Base-by-base conservation (phyloP, 2,797 vertebrate species). In the Acrossocheilus fasciatus region DNA sequence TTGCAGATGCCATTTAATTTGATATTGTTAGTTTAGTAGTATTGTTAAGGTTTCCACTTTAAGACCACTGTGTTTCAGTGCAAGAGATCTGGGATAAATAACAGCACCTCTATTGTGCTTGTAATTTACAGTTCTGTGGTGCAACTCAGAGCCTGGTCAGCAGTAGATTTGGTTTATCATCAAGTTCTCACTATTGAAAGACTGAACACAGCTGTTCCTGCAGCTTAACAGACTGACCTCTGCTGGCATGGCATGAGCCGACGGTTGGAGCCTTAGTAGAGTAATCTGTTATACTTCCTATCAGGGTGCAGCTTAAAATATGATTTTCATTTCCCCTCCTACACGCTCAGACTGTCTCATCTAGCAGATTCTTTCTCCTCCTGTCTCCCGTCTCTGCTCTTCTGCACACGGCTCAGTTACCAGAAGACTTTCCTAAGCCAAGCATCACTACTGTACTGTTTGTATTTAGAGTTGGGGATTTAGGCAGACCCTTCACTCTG, bases 261-360 rank as follows among this genome's bases (percentile, higher is more conserved):
- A 50, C 30, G 82, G 10, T 73, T 52, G n/a, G 26, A 8, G 39
- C 72, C 84, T 87, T 59, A 86, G 77, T 89, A 43, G 20, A 81
- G 30, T 80, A 70, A 84, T 86, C 86, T 79, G 81, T 74, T 59
- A 81, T 73, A 59, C 34, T 86, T 93, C 91, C 91, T 94, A 90
- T 92, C 91, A 91, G 86, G 87, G 91, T 91, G 87, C 87, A 91
- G 90, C 92, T 94, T 91, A 90, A 91, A 91, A 93, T 94, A 89
- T 92, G 94, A 95, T 95, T 95, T 92, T 92, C 91, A 93, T 94
- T 88, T 93, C 93, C 93, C 93, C 87, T 86, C 91, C 88, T 87
- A 91, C 91, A 88, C 86, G 88, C 84, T 83, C 91, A 81, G 91
- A 91, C 94, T 92, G 92, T 95, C 93, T 1, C 90, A 93, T 90